Percentiles rank a stretch among this genome's conserved stretches.
Evolutionary conservation across 1,140 invertebrate genomes (phyloP).

Genomic region (Oppia nitens): DNA sequence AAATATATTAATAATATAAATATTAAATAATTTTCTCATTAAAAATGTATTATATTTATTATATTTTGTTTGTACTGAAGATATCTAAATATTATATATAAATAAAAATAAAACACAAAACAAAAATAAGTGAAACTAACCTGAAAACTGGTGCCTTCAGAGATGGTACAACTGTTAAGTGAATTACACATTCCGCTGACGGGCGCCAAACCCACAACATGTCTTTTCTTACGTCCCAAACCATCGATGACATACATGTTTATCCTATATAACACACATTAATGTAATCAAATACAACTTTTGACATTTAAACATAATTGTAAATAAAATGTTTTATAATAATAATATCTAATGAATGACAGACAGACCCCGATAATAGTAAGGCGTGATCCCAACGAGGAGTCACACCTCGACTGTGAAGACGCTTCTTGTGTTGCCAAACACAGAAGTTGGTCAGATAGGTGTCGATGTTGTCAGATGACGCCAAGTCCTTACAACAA

Average conservation of each 20-base stretch:
- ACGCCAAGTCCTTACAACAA: slow-evolving; percentile 17
- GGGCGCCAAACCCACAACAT: slow-evolving; percentile 36
- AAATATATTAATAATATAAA: too few species aligned
- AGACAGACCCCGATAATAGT: slow-evolving; percentile 45
- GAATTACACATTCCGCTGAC: slow-evolving; percentile 44
- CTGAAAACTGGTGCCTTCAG: slow-evolving; percentile 42
- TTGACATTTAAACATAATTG: neutral
- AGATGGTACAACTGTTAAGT: slow-evolving; percentile 43
- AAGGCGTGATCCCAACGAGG: slow-evolving; percentile 46
- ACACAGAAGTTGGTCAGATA: slow-evolving; percentile 44
- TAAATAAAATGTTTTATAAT: slow-evolving; percentile 2
- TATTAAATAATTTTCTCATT: too few species aligned
- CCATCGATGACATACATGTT: slow-evolving; percentile 24
- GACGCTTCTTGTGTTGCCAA: slow-evolving; percentile 42
- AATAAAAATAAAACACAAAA: too few species aligned
- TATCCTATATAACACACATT: slow-evolving; percentile 17
- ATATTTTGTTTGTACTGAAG: too few species aligned
- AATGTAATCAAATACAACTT: neutral
- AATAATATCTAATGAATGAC: neutral
- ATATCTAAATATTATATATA: too few species aligned
- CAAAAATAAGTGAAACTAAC: neutral
- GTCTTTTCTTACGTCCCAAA: slow-evolving; percentile 20
- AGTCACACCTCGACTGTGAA: slow-evolving; percentile 26
- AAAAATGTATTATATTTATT: too few species aligned
- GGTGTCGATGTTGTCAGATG: slow-evolving; percentile 36